Evolutionary conservation across 2,113 vertebrate genomes (phyloP).

Genomic region (Pteronura brasiliensis): DNA sequence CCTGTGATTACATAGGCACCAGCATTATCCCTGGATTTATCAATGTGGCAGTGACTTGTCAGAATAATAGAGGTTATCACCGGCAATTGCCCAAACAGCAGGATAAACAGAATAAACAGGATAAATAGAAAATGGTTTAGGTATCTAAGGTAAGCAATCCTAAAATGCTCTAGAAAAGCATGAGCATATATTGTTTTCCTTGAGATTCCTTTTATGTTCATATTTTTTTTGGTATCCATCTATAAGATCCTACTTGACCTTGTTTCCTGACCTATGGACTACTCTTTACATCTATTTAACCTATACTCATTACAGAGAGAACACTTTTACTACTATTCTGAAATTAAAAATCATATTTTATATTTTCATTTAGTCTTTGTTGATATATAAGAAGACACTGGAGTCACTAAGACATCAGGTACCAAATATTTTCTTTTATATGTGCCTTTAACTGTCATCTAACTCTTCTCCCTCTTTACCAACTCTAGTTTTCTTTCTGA

Average conservation of each 20-base stretch:
- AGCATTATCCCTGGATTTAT: not conserved
- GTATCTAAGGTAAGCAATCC: not conserved
- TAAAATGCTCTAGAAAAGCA: not conserved
- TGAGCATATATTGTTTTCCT: constrained; percentile 34
- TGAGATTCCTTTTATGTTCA: constrained; percentile 31
- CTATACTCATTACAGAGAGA: not conserved
- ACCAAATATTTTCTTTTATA: not conserved
- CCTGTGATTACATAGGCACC: accelerated
- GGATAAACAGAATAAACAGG: not conserved
- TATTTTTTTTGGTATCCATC: constrained; percentile 44
- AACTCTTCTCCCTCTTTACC: not conserved
- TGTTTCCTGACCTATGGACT: constrained; percentile 28
- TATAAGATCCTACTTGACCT: constrained; percentile 43
- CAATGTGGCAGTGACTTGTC: not conserved
- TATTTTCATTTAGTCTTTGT: constrained; percentile 1
- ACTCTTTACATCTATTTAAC: constrained; percentile 62
- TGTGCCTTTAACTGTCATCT: not conserved
- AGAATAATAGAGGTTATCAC: not conserved
- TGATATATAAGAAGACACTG: not conserved
- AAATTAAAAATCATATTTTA: not conserved
- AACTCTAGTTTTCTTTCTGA: not conserved
- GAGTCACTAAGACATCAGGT: not conserved
- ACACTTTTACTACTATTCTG: not conserved
- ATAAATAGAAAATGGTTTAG: not conserved
- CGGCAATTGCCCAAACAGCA: not conserved